These are phyloP conservation scores for rabbit (Oryctolagus cuniculus) DNA, from an alignment of 2,113 vertebrate genomes.

Conservation along the genomic window mOryCun1.1 NC_091435.1:155691001-155691500, in stretches of 20 bases:
- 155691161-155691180: not conserved
- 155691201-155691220: not conserved
- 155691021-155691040: too few species aligned
- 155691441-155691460: not conserved
- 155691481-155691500: not conserved
- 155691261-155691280: not conserved
- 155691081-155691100: too few species aligned
- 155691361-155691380: slow-evolving; percentile 8
- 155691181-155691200: not conserved
- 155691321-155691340: not conserved
- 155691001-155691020: too few species aligned
- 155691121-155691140: too few species aligned
- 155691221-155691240: not conserved
- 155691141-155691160: too few species aligned
- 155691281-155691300: not conserved
- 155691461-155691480: not conserved
- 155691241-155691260: not conserved
- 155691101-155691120: too few species aligned
- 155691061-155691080: too few species aligned
- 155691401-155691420: slow-evolving; percentile 22
- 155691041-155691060: too few species aligned
- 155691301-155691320: not conserved
- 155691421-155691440: not conserved
- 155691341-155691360: not conserved
- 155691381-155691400: not conserved